Evolutionary conservation across 1,140 invertebrate genomes (phyloP).

Genomic region (Drosophila busckii): DNA sequence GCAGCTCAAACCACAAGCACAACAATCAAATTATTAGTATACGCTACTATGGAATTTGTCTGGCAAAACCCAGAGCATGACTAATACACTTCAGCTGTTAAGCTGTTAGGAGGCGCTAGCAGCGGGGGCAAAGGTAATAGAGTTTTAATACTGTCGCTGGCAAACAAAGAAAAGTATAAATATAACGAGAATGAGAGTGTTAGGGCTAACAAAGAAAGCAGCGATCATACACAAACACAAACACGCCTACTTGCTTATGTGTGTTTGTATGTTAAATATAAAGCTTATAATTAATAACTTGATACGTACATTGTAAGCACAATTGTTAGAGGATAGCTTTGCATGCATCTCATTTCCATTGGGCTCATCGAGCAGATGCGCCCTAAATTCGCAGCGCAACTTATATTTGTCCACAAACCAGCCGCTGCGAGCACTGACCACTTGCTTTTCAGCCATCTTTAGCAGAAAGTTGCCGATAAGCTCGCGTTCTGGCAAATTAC

Average conservation of each 20-base stretch:
- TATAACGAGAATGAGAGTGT: neutral
- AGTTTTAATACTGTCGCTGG: neutral
- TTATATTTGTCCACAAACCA: conserved; percentile 52
- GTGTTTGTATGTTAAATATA: too few species aligned
- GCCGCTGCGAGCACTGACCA: conserved; percentile 33
- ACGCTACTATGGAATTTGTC: neutral
- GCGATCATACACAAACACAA: neutral
- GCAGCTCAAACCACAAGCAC: neutral
- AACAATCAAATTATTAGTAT: neutral
- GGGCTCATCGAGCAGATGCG: conserved; percentile 5
- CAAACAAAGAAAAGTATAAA: neutral
- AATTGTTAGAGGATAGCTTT: conserved; percentile 26
- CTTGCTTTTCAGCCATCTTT: conserved; percentile 39
- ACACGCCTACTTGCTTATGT: too few species aligned
- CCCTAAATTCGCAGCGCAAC: conserved; percentile 32
- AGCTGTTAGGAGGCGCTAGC: neutral
- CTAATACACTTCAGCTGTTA: conserved; percentile 4
- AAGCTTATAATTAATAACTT: too few species aligned
- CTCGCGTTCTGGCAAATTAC: conserved; percentile 45
- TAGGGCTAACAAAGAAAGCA: conserved; percentile 2
- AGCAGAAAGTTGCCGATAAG: conserved; percentile 58
- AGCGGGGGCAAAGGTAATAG: neutral
- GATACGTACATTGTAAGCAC: conserved; percentile 46
- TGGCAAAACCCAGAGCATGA: conserved; percentile 18
- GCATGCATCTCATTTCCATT: conserved; percentile 24